phyloP scores from a whole-genome alignment of 2,113 vertebrate genomes.

The Butastur rufipennis region DNA sequence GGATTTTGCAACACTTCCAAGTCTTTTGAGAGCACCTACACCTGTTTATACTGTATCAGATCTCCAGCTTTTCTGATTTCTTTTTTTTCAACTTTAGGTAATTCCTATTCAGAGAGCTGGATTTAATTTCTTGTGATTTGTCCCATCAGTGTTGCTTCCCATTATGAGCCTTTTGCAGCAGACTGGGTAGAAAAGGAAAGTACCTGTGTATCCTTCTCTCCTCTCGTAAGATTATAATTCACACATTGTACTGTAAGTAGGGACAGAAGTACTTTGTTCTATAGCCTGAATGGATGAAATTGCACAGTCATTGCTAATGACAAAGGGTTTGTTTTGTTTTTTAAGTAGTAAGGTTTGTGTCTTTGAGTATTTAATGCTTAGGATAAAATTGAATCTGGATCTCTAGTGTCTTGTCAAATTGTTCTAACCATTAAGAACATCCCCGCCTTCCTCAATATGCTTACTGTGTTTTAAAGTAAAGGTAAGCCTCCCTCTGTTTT shows the following conservation, averaged over 20 bases:
- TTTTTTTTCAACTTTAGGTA: background rate
- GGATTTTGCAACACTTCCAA: background rate
- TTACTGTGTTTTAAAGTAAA: background rate
- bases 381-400: background rate
- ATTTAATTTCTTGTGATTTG: background rate
- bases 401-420: background rate
- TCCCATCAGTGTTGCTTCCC: background rate
- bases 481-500: background rate
- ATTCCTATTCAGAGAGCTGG: background rate
- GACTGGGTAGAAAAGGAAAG: background rate
- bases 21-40: background rate
- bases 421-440: background rate
- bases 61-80: background rate
- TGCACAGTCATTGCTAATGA: background rate
- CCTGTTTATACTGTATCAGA: background rate
- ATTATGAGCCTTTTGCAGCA: background rate
- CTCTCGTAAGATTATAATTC: background rate
- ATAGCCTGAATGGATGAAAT: background rate
- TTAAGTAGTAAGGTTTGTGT: background rate
- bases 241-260: background rate
- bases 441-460: background rate
- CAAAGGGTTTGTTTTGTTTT: too few relatives aligned
- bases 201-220: background rate
- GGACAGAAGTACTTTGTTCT: background rate
- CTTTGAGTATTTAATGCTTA: background rate